These are phyloP conservation scores for Crambe crambe DNA, from an alignment of 37 sponge, comb jelly and placozoan genomes.

Conservation along the genomic window DNA sequence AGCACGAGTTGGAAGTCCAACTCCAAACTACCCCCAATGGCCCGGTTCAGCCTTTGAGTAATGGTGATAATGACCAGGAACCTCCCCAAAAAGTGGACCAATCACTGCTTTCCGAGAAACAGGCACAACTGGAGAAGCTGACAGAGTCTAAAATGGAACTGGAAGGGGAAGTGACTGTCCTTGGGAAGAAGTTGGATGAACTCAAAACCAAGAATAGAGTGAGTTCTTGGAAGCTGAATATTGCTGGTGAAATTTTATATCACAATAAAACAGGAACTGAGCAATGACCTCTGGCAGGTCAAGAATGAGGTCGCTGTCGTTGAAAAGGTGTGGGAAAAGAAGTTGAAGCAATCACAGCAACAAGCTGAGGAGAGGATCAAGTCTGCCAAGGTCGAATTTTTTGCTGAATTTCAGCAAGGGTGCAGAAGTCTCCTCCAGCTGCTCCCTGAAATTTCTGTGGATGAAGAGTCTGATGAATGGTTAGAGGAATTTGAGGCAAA, in stretches of 20 bases:
- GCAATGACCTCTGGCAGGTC: conserved; percentile 41
- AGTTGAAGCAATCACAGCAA: conserved; percentile 14
- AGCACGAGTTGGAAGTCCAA: neutral
- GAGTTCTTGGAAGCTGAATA: neutral
- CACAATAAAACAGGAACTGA: conserved; percentile 33
- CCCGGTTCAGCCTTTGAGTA: neutral
- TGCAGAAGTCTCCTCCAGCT: conserved; percentile 17
- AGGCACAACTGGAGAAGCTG: conserved; percentile 12
- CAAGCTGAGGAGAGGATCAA: conserved; percentile 23
- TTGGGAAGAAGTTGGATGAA: conserved; percentile 44
- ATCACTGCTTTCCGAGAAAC: neutral
- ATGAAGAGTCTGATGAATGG: conserved; percentile 9
- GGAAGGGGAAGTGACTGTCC: neutral
- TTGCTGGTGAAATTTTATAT: too few relatives aligned
- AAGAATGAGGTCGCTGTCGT: conserved; percentile 31
- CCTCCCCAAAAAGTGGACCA: neutral
- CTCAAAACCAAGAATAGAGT: conserved; percentile 50
- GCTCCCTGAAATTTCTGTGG: conserved; percentile 28
- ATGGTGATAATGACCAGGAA: neutral
- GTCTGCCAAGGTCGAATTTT: neutral
- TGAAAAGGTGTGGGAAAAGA: conserved; percentile 29
- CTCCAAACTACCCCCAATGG: neutral
- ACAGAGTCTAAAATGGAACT: conserved; percentile 17
- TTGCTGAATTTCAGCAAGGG: conserved; percentile 5
- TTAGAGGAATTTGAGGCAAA: conserved; percentile 32